Evolutionary conservation across 2,888 invertebrate genomes (phyloP), one percentile per base, ranked within the genome.

Genomic region (Pelosia muscerda): DNA sequence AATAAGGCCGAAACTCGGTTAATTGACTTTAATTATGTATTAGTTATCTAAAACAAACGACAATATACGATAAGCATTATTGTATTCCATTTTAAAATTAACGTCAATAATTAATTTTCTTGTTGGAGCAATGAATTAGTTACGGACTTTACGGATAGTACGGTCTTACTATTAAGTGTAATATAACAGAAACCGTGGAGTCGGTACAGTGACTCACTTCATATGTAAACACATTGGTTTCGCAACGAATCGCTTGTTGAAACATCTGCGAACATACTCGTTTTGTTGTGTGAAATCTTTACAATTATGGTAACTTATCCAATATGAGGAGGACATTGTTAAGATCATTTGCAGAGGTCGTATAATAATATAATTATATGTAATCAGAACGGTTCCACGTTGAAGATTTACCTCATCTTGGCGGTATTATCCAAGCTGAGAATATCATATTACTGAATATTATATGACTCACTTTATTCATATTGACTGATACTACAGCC

Each of bases 141-240:
- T 15, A 55, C 55, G 8, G 23, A 55, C 8, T 55, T 5, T 55
- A 26, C 55, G 55, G 15, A 25, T 55, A 25, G 55, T 55, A 19
- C 8, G 26, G 15, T 25, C 10, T 13, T 42, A 59, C 22, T 19
- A 8, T 42, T 42, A 42, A 25, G 26, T 5, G 22, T 23, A 69
- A 64, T 28, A 59, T 54, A 23, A 42, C 63, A 65, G 64, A 73
- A 73, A 72, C 55, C 57, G 69, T 67, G 60, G 71, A 73, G 70
- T 66, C 56, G 42, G 58, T 56, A 68, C 65, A 71, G 65, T 79
- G 77, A 79, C 59, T 81, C 81, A 79, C 70, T 70, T 63, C 59
- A 72, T 60, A 68, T 74, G 72, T 78, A 74, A 70, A 77, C 73
- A 80, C 62, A 69, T 60, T 54, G 31, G 60, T 77, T 67, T 70